phyloP scores from a whole-genome alignment of 1,140 invertebrate genomes.

The Drosophila eugracilis region DNA sequence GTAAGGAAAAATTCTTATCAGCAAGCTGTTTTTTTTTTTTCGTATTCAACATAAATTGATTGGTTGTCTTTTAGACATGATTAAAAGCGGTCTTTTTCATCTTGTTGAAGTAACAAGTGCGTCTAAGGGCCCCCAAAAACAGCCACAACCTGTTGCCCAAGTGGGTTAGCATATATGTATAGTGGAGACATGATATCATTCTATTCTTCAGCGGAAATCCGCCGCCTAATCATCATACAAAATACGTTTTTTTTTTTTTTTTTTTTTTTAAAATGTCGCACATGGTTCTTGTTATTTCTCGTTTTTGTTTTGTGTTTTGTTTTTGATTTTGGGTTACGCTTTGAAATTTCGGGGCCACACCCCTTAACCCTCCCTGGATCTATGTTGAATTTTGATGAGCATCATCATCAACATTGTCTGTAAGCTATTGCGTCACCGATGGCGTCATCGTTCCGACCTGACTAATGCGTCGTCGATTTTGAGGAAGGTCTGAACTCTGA shows the following conservation, averaged over 20 bases:
- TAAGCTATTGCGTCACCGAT: constrained; percentile 65
- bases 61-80: not conserved
- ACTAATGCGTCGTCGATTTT: constrained; percentile 32
- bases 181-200: constrained; percentile 14
- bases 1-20: not conserved
- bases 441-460: constrained; percentile 53
- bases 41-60: not conserved
- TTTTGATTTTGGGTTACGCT: constrained; percentile 30
- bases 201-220: constrained; percentile 52
- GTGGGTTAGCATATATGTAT: constrained; percentile 3
- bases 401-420: constrained; percentile 23
- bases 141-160: constrained; percentile 20
- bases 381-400: constrained; percentile 35
- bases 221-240: constrained; percentile 54
- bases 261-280: constrained; percentile 14
- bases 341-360: constrained; percentile 19
- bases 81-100: not conserved
- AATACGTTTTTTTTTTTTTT: constrained; percentile 7
- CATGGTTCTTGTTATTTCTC: constrained; percentile 31
- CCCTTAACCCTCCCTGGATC: constrained; percentile 5
- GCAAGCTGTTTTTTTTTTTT: not conserved
- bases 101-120: not conserved
- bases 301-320: constrained; percentile 25
- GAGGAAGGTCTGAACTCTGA: constrained; percentile 15
- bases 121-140: not conserved